These are phyloP conservation scores for Siniperca scherzeri DNA, from an alignment of 2,797 vertebrate species.

Conservation along the genomic window DNA sequence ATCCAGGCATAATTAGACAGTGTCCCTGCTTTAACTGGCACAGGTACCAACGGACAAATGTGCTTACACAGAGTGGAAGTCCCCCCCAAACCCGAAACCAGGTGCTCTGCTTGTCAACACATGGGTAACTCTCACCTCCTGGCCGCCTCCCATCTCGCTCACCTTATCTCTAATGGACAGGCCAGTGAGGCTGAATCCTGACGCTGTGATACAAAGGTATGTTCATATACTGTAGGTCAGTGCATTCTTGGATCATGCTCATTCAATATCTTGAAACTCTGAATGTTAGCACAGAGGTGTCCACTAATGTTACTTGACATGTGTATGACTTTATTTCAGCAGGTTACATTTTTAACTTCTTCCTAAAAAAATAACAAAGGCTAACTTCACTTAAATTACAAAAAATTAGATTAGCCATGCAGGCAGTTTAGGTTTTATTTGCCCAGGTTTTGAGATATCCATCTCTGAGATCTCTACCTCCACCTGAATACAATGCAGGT, in stretches of 20 bases:
- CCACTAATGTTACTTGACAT: not conserved
- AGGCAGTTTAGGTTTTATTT: no score
- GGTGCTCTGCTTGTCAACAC: constrained; percentile 68
- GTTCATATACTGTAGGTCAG: constrained; percentile 14
- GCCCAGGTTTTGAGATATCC: no score
- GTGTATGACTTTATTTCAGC: not conserved
- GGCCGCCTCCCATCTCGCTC: constrained; percentile 25
- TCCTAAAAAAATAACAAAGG: not conserved
- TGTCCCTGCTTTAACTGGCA: constrained; percentile 44
- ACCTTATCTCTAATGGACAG: constrained; percentile 49
- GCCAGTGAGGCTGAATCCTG: constrained; percentile 27
- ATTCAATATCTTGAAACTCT: not conserved
- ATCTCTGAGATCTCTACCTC: not conserved
- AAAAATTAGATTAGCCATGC: no score
- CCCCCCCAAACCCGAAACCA: constrained; percentile 59
- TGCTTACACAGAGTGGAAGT: constrained; percentile 63
- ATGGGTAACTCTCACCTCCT: constrained; percentile 43
- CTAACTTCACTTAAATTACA: not conserved
- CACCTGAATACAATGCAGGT: not conserved
- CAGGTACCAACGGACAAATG: constrained; percentile 52
- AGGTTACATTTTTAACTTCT: not conserved
- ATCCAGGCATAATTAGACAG: constrained; percentile 51
- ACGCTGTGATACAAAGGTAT: constrained; percentile 36
- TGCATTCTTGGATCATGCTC: constrained; percentile 16
- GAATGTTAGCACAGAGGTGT: not conserved